Base-by-base conservation (phyloP, 2,888 invertebrate genomes). In the Oligia latruncula region DNA sequence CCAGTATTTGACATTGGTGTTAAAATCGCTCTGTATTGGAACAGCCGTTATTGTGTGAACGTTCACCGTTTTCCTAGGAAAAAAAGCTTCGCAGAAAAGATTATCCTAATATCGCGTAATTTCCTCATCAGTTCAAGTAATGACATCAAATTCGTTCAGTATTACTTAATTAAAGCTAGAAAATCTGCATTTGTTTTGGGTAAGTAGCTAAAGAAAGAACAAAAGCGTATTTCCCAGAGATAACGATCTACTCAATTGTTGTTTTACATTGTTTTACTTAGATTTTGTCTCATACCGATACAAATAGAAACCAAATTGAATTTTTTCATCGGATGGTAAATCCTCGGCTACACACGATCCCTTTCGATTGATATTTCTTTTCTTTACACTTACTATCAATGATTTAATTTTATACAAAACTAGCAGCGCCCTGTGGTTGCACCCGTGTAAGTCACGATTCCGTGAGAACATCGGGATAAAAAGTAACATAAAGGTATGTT, bases 231-330 rank as follows among this genome's bases (percentile, higher is more conserved):
- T 74, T 52, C 15, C n/a, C 13, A 20, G 74, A 20, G 49, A 15
- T 35, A 58, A 20, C 20, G n/a, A 40, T 46, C 8, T 49, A n/a
- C 11, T 43, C 20, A 3, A 35, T 49, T 58, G 17, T 58, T 71
- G 80, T 49, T 70, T 49, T 68, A 80, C 20, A 43, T 81, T 43
- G 17, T 80, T 43, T 62, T 43, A 43, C 43, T 71, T 71, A 43
- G n/a, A 43, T 40, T 40, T 23, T 15, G 20, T 71, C 23, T 23
- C 11, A 71, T 15, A 35, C 29, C 40, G 71, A 2, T 17, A 6
- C 17, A 5, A 81, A 81, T 43, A 43, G 52, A 64, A 78, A 73
- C 55, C 43, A 78, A 73, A n/a, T 81, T n/a, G 8, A 20, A 46
- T 46, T 35, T 55, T 62, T 55, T 62, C 6, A 43, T 43, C 43